A percentile compares a stretch with the other conserved stretches of the same genome.
Conservation (phyloP, 2,113 vertebrate genomes). For the Romanogobio albipinnatus region DNA sequence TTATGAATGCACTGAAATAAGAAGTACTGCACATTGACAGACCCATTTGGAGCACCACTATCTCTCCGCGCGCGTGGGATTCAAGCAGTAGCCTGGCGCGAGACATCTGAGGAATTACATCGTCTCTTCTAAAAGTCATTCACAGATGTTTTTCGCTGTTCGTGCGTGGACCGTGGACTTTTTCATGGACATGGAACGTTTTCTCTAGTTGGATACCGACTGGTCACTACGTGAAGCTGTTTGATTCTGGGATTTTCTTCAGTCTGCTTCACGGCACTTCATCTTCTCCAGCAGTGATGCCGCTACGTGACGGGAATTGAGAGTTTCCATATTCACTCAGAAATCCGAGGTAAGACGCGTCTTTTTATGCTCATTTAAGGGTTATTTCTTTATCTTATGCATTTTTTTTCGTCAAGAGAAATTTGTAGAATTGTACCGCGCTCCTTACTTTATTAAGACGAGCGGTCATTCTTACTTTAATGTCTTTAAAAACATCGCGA, state of each 20-base stretch:
- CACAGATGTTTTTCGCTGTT: conserved; percentile 55
- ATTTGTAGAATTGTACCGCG: neutral
- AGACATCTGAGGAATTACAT: conserved; percentile 72
- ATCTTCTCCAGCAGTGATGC: conserved; percentile 75
- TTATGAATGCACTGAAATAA: conserved; percentile 56
- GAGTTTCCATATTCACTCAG: conserved; percentile 58
- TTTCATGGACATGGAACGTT: conserved; percentile 71
- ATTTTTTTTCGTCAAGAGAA: neutral
- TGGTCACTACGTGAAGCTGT: conserved; percentile 58
- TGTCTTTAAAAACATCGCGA: neutral
- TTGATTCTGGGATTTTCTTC: conserved; percentile 69
- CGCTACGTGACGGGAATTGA: conserved; percentile 73
- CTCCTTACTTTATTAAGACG: neutral
- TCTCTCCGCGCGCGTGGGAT: conserved; percentile 70
- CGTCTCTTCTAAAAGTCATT: conserved; percentile 67
- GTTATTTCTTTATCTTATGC: neutral
- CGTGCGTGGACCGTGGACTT: conserved; percentile 67
- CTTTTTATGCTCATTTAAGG: neutral
- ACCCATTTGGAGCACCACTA: conserved; percentile 70
- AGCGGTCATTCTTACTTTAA: neutral
- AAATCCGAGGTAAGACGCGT: conserved; percentile 71
- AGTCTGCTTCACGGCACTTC: conserved; percentile 73
- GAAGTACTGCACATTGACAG: conserved; percentile 64
- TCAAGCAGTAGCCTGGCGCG: conserved; percentile 60
- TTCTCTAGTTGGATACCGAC: conserved; percentile 73